A percentile compares a stretch with the other conserved stretches of the same genome.
These are phyloP conservation scores for Meliscaeva auricollis DNA, from an alignment of 2,888 invertebrate genomes.

Conservation along the genomic window DNA sequence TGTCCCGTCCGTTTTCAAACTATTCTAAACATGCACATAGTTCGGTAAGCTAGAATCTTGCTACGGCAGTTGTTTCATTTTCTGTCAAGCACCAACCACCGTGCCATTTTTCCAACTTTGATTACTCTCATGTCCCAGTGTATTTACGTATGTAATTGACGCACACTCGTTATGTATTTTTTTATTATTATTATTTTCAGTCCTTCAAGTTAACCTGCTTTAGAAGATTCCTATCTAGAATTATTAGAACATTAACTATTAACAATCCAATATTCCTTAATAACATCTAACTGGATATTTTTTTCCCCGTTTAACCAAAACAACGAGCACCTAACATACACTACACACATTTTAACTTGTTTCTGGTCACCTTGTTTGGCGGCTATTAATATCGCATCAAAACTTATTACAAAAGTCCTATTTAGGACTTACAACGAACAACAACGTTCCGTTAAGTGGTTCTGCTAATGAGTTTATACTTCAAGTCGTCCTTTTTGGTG, in stretches of 20 bases:
- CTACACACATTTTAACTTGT: conserved; percentile 10
- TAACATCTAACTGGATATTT: conserved; percentile 21
- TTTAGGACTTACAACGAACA: conserved; percentile 60
- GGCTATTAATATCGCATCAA: conserved; percentile 74
- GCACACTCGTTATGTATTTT: conserved; percentile 4
- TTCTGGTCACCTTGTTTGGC: conserved; percentile 7
- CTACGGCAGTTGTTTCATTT: too few species aligned
- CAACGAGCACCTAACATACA: conserved; percentile 17
- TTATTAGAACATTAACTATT: conserved; percentile 69
- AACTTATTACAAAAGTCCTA: conserved; percentile 68
- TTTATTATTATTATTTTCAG: too few species aligned
- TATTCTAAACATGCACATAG: too few species aligned
- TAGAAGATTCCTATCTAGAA: conserved; percentile 53
- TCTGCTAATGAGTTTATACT: conserved; percentile 64
- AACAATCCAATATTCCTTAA: conserved; percentile 60
- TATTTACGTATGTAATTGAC: too few species aligned
- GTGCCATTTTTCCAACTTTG: not conserved
- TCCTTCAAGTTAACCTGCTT: conserved; percentile 29
- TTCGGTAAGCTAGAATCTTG: too few species aligned
- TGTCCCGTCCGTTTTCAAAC: too few species aligned
- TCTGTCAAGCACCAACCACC: too few species aligned
- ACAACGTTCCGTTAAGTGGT: conserved; percentile 63
- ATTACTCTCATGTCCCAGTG: not conserved
- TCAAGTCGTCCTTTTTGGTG: conserved; percentile 66
- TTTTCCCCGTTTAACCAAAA: conserved; percentile 47